Percentiles rank a stretch among this genome's conserved stretches.
phyloP scores from a whole-genome alignment of 2,797 vertebrate genomes.

The Sebastes goodei region DNA sequence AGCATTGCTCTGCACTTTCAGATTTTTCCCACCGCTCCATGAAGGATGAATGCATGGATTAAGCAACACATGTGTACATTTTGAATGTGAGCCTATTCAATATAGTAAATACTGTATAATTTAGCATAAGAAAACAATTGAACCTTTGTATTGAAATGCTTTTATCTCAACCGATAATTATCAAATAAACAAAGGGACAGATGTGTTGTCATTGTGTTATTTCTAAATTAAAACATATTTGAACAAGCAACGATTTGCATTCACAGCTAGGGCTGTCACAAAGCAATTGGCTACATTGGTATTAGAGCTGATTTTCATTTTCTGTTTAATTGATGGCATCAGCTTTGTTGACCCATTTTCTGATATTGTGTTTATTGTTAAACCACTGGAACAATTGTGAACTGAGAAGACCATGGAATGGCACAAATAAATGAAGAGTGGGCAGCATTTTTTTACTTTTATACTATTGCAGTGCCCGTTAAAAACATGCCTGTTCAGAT shows the following conservation, averaged over 20 bases:
- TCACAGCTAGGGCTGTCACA: background rate
- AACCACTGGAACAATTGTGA: background rate
- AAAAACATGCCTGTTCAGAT: too few species aligned
- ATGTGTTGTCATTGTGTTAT: background rate
- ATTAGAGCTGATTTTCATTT: background rate
- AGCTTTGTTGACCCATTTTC: conserved; percentile 1
- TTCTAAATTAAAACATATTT: background rate
- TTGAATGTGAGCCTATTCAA: background rate
- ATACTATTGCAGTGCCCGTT: too few species aligned
- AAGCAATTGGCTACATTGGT: background rate
- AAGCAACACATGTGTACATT: background rate
- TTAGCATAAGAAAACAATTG: background rate
- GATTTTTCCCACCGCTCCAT: conserved; percentile 5
- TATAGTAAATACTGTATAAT: background rate
- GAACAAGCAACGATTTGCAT: background rate
- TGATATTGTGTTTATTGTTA: background rate
- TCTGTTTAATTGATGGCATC: background rate
- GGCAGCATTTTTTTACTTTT: background rate
- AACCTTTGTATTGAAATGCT: background rate
- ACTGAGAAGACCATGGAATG: background rate
- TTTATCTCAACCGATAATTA: background rate
- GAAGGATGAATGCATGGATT: conserved; percentile 22
- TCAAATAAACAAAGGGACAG: conserved; percentile 5
- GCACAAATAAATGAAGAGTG: conserved; percentile 14
- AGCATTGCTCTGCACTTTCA: conserved; percentile 7